phyloP scores from a whole-genome alignment of 2,797 vertebrate species.

The Chloroceryle amazona region DNA sequence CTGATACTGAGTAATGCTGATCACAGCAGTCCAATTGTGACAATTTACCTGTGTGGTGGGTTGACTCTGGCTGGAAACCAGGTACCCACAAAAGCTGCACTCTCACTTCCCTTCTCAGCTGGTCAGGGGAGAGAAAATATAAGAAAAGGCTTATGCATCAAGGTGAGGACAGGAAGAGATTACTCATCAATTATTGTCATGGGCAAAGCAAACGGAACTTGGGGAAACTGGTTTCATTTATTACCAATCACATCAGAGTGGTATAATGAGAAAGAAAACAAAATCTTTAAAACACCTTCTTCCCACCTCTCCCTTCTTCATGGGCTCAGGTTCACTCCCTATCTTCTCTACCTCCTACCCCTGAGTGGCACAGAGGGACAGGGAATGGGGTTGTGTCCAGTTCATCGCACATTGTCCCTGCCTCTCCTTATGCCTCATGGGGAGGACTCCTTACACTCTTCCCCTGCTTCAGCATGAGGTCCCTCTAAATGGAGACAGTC shows the following conservation, averaged over 20 bases:
- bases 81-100: neutral
- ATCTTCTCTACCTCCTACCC: neutral
- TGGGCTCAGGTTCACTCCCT: neutral
- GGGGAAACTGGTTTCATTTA: neutral
- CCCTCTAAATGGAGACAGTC: neutral
- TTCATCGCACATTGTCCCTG: neutral
- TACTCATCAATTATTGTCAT: neutral
- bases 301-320: neutral
- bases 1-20: neutral
- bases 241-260: neutral
- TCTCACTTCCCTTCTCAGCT: neutral
- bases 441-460: too few species aligned
- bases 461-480: neutral
- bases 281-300: neutral
- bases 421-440: too few species aligned
- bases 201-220: neutral
- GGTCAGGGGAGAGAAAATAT: neutral
- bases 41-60: neutral
- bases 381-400: neutral
- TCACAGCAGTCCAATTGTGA: neutral
- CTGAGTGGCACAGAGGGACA: neutral
- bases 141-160: neutral
- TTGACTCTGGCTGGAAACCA: neutral
- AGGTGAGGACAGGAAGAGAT: neutral
- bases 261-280: neutral